Conservation (phyloP, 2,888 invertebrate genomes). For the Diogma glabrata region DNA sequence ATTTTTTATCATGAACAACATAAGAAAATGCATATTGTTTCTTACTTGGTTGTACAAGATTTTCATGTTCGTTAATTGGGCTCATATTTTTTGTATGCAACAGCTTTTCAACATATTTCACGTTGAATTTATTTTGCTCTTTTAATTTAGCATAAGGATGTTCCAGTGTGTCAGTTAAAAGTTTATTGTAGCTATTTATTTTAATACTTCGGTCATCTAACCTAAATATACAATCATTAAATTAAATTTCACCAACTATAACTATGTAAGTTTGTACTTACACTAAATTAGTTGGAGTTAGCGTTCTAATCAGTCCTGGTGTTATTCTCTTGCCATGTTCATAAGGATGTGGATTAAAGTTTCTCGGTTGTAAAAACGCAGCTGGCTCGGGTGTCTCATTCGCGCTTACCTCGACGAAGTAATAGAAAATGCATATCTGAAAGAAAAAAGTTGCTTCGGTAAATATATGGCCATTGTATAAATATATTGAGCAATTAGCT, state of each 20-base stretch:
- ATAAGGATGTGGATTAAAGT: constrained; percentile 37
- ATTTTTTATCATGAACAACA: constrained; percentile 46
- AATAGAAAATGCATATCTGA: too few species aligned
- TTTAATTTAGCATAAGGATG: constrained; percentile 13
- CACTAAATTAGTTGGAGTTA: not conserved
- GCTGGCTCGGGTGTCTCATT: constrained; percentile 30
- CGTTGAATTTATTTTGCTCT: constrained; percentile 5
- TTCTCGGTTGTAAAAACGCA: constrained; percentile 31
- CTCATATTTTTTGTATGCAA: not conserved
- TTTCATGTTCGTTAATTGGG: not conserved
- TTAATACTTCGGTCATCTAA: too few species aligned
- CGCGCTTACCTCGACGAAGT: too few species aligned
- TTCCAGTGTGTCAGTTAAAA: constrained; percentile 4
- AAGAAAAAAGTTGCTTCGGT: too few species aligned
- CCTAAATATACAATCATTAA: too few species aligned
- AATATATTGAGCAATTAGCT: too few species aligned
- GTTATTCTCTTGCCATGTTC: constrained; percentile 7
- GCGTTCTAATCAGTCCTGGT: not conserved
- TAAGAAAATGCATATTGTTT: constrained; percentile 54
- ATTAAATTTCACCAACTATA: too few species aligned
- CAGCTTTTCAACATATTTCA: not conserved
- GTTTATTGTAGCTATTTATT: too few species aligned
- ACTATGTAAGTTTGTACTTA: not conserved
- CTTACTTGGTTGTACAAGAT: constrained; percentile 3
- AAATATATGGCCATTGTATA: too few species aligned